These are phyloP conservation scores for Pristionchus exspectatus DNA, from an alignment of 2,888 invertebrate genomes.

Conservation along the genomic window DNA sequence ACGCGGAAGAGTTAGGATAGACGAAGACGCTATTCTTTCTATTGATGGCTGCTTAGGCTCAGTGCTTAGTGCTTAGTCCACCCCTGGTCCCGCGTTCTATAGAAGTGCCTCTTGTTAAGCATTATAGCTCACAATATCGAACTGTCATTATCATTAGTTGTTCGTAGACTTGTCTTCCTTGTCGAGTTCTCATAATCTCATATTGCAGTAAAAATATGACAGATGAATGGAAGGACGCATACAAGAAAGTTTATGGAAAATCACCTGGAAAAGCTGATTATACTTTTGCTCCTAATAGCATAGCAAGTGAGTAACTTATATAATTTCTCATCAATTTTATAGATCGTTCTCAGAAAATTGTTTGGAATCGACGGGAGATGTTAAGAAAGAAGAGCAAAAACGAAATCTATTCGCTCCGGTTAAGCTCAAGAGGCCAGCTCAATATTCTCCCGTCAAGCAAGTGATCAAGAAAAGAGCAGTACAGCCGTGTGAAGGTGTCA, in stretches of 20 bases:
- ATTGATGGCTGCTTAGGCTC: no score
- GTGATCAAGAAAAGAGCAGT: conserved; percentile 20
- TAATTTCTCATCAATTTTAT: neutral
- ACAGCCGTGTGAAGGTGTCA: neutral
- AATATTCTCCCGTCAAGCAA: conserved; percentile 18
- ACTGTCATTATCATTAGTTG: no score
- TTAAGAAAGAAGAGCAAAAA: conserved; percentile 3
- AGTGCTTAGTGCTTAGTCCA: no score
- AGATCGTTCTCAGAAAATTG: neutral
- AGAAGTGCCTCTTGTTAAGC: no score
- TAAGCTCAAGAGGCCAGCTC: conserved; percentile 37
- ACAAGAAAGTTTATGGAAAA: conserved; percentile 67
- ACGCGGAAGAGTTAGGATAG: neutral
- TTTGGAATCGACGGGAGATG: neutral
- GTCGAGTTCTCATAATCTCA: no score
- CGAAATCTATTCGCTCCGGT: neutral
- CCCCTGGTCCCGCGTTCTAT: no score
- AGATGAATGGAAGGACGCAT: conserved; percentile 56
- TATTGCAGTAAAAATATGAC: neutral
- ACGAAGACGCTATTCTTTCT: no score
- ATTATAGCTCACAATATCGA: no score
- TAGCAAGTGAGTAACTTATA: conserved; percentile 58
- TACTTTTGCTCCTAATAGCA: conserved; percentile 60
- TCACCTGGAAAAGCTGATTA: conserved; percentile 65
- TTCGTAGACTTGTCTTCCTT: no score